Base-by-base conservation (phyloP, 2,113 vertebrate genomes). In the Hyaena hyaena region DNA sequence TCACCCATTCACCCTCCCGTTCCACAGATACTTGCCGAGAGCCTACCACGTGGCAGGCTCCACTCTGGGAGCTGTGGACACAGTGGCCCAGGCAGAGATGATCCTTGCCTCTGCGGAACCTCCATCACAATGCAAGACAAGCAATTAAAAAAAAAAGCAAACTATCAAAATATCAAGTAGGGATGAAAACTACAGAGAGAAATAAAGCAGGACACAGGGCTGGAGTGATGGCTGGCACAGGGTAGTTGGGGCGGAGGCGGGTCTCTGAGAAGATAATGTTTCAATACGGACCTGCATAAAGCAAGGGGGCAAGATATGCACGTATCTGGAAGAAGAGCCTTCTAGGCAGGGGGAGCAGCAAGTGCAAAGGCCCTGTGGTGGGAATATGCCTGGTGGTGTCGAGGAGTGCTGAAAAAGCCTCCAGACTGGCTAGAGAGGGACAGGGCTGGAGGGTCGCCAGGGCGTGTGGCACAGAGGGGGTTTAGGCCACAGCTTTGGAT, bases 381-480 rank as follows among this genome's bases (percentile, higher is more conserved):
- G 45, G 14, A 19, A 28, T 9, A 12, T 33, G 66, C 76, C 21
- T 24, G 48, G 16, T 7, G 16, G 15, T 82, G 33, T 23, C 63
- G 10, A 24, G n/a, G 9, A 23, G 7, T 35, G 48, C 21, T 28
- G 11, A 86, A 45, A 10, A 11, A 19, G 19, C 28, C 90, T 61
- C 79, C 50, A 11, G 63, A 16, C 6, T 16, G 58, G 79, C 21
- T 28, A 43, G 33, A 63, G 63, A 16, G 11, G n/a, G 5, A 35
- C n/a, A 31, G 65, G 65, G 45, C 15, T 66, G 43, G 26, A 12
- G 23, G 73, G 66, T 10, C 31, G 0, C n/a, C 6, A 0, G 9
- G 23, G 15, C 6, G 19, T 15, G 2, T 1, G 11, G 39, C 28
- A 23, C 0, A 2, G 4, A 4, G 19, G 23, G 66, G 8, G 19